These are phyloP conservation scores for Stenurella melanura DNA, from an alignment of 2,888 invertebrate species.

Conservation along the genomic window DNA sequence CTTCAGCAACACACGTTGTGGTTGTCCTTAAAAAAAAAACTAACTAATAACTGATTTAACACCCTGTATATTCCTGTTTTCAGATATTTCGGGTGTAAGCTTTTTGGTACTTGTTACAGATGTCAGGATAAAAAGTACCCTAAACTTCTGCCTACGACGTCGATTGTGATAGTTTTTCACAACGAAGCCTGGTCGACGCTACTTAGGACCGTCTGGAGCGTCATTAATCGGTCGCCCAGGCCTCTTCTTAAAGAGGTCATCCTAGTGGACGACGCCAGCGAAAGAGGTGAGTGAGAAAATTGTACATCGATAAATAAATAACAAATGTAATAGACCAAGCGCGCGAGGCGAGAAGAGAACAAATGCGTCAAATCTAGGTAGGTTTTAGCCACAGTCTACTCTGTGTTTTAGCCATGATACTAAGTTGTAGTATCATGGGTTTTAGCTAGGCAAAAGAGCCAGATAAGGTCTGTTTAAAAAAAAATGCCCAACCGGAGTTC, in stretches of 20 bases:
- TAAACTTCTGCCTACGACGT: constrained; percentile 90
- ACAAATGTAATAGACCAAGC: too few relatives aligned
- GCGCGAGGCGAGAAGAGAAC: too few relatives aligned
- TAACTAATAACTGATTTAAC: neutral
- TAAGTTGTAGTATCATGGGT: too few relatives aligned
- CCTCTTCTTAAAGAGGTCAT: constrained; percentile 94
- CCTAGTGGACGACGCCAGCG: constrained; percentile 98
- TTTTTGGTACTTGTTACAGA: constrained; percentile 71
- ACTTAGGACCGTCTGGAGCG: constrained; percentile 96
- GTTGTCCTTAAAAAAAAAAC: neutral
- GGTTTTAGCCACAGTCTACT: too few relatives aligned
- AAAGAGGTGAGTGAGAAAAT: constrained; percentile 80
- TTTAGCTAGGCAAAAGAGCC: too few relatives aligned
- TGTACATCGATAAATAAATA: too few relatives aligned
- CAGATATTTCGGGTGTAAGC: neutral
- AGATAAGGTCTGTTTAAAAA: too few relatives aligned
- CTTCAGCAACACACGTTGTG: neutral
- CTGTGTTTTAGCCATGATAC: too few relatives aligned
- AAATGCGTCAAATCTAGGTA: too few relatives aligned
- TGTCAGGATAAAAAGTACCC: constrained; percentile 89
- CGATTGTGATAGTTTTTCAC: constrained; percentile 99
- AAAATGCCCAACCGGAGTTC: too few relatives aligned
- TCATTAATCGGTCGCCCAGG: constrained; percentile 94
- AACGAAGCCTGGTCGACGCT: constrained; percentile 99
- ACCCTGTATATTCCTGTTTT: constrained; percentile 3